Base-by-base conservation (phyloP, 2,113 vertebrate species). In the Atractosteus spatula region DNA sequence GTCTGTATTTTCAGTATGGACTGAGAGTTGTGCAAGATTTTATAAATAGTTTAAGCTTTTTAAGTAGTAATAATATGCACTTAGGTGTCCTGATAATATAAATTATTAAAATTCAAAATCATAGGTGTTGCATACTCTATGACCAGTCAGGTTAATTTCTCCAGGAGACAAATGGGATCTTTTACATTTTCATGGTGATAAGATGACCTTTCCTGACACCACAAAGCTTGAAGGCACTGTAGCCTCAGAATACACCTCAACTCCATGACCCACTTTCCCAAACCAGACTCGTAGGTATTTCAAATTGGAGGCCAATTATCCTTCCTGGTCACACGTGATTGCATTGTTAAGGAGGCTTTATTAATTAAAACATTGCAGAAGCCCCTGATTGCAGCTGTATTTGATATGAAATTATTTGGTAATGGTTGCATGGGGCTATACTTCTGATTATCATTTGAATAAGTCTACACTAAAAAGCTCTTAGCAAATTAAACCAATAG, bases 131-230 rank as follows among this genome's bases (percentile, higher is more conserved):
- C 29, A 29, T 10, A 51, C 5, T 51, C 10, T 51, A 5, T 51
- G 47, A 7, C 47, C 47, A 51, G 47, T 51, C 47, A 5, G 11
- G 14, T 59, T 59, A 11, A 7, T 59, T n/a, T 16, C 57, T 16
- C n/a, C 57, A 13, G 57, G 10, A 47, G 17, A 16, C 66, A 13
- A 7, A 55, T 41, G 16, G 11, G 54, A 54, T 41, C 29, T 47
- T 14, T 62, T 65, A 43, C 17, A 68, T 76, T 70, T 71, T 74
- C 55, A 65, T 47, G n/a, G 47, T 70, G 45, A 76, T 69, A 71
- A 71, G 63, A 7, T 73, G 75, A 77, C 75, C 65, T 75, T 69
- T 77, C 12, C 43, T 68, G 44, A 62, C 45, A 42, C 73, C 54
- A 57, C 62, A 59, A 43, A 72, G 13, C 59, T 42, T 29, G 42